Percentiles rank a stretch among this genome's conserved stretches.
These are phyloP conservation scores for Epizoanthus scotinus DNA, from an alignment of 92 coral and sea anemone species.

Conservation along the genomic window DNA sequence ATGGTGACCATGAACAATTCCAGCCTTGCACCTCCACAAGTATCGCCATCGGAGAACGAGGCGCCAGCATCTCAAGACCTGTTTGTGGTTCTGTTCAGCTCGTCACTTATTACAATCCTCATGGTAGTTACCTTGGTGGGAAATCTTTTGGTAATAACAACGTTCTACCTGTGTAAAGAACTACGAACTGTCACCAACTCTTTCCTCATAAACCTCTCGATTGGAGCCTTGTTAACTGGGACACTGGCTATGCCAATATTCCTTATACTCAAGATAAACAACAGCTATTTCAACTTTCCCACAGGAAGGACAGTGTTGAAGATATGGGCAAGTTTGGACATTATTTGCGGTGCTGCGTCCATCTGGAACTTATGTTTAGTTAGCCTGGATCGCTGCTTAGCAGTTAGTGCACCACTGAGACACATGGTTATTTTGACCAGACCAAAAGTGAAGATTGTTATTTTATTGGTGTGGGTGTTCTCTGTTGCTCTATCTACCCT, in stretches of 20 bases:
- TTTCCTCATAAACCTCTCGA: slow-evolving; percentile 77
- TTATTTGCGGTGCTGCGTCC: slow-evolving; percentile 88
- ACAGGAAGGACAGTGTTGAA: slow-evolving; percentile 61
- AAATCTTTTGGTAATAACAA: slow-evolving; percentile 73
- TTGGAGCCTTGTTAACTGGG: slow-evolving; percentile 88
- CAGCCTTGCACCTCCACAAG: neutral
- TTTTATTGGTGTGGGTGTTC: slow-evolving; percentile 80
- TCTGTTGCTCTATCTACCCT: slow-evolving; percentile 71
- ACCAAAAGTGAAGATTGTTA: slow-evolving; percentile 71
- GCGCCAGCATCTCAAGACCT: slow-evolving; percentile 37
- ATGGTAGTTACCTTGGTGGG: slow-evolving; percentile 81
- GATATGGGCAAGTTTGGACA: slow-evolving; percentile 79
- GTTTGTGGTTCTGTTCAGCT: slow-evolving; percentile 61
- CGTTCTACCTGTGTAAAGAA: slow-evolving; percentile 84
- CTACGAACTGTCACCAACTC: slow-evolving; percentile 89
- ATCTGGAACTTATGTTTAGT: slow-evolving; percentile 98
- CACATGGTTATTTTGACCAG: slow-evolving; percentile 90
- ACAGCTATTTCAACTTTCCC: slow-evolving; percentile 55
- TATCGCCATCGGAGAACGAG: neutral
- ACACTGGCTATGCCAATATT: slow-evolving; percentile 89
- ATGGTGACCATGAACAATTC: slow-evolving; percentile 23
- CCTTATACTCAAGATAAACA: slow-evolving; percentile 58
- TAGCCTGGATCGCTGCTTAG: slow-evolving; percentile 91
- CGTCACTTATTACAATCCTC: slow-evolving; percentile 63
- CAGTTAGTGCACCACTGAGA: slow-evolving; percentile 78